Conservation (phyloP, 2,113 vertebrate species). For the Sminthopsis crassicaudata region DNA sequence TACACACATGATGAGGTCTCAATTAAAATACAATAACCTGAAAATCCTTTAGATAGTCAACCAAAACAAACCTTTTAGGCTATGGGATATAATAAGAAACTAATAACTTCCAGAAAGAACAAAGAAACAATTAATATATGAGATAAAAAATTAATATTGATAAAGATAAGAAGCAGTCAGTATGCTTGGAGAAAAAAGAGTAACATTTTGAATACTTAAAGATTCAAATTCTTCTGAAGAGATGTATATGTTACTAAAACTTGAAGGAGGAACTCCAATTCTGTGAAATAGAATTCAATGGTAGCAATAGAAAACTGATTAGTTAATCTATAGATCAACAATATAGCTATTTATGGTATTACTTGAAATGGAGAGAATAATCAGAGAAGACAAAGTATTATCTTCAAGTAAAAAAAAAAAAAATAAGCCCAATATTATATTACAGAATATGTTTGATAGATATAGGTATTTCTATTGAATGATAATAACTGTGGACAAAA, state of each 20-base stretch:
- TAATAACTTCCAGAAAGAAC: slow-evolving; percentile 13
- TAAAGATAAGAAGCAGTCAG: not conserved
- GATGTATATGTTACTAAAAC: not conserved
- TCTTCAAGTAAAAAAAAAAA: not conserved
- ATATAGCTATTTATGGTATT: not conserved
- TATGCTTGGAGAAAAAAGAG: not conserved
- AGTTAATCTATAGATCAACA: not conserved
- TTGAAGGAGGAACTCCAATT: not conserved
- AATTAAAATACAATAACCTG: not conserved
- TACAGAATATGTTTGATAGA: not conserved
- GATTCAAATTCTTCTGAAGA: not conserved
- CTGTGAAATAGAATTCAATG: not conserved
- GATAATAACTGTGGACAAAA: not conserved
- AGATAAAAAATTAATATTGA: not conserved
- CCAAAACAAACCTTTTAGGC: not conserved
- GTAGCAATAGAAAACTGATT: not conserved
- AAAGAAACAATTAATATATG: slow-evolving; percentile 22
- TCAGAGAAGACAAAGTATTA: not conserved
- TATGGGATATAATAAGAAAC: slow-evolving; percentile 10
- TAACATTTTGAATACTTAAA: not conserved
- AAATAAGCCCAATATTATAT: not conserved
- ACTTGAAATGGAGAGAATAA: not conserved
- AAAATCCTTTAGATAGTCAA: slow-evolving; percentile 1
- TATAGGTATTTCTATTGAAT: not conserved
- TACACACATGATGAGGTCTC: not conserved